Evolutionary conservation across 2,797 vertebrate species (phyloP).

Genomic region (Helostoma temminkii): DNA sequence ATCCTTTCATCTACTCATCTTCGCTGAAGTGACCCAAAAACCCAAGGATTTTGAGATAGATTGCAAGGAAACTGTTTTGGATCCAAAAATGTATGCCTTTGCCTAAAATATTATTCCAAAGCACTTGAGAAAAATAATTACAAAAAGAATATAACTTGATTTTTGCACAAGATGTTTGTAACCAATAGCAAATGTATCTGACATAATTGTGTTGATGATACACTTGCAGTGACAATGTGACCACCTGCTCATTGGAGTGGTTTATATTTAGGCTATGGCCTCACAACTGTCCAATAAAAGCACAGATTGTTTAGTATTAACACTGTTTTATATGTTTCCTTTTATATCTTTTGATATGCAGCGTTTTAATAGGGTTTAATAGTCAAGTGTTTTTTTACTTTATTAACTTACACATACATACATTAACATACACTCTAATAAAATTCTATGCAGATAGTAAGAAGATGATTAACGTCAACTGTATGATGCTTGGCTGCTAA

Average conservation of each 20-base stretch:
- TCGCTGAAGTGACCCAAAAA: conserved; percentile 35
- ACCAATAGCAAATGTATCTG: neutral
- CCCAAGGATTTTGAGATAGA: conserved; percentile 23
- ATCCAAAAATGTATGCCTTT: conserved; percentile 19
- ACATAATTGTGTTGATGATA: no score
- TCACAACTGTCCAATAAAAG: conserved; percentile 24
- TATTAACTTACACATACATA: neutral
- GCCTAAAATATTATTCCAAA: conserved; percentile 2
- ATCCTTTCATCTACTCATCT: conserved; percentile 53
- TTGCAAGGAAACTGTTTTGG: conserved; percentile 23
- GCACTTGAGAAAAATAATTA: neutral
- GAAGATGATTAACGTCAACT: conserved; percentile 28
- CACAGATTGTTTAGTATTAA: conserved; percentile 14
- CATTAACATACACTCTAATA: conserved; percentile 18
- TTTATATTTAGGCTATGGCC: conserved; percentile 26
- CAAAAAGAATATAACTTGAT: conserved; percentile 1
- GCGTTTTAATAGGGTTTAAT: neutral
- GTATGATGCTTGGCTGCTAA: conserved; percentile 45
- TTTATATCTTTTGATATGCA: neutral
- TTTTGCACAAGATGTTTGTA: conserved; percentile 1
- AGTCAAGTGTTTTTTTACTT: no score
- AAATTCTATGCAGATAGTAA: conserved; percentile 23
- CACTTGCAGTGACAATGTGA: no score
- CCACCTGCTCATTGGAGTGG: conserved; percentile 31
- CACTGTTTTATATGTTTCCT: conserved; percentile 10